Evolutionary conservation across 1,140 invertebrate genomes (phyloP).

Genomic region (Camponotus floridanus): DNA sequence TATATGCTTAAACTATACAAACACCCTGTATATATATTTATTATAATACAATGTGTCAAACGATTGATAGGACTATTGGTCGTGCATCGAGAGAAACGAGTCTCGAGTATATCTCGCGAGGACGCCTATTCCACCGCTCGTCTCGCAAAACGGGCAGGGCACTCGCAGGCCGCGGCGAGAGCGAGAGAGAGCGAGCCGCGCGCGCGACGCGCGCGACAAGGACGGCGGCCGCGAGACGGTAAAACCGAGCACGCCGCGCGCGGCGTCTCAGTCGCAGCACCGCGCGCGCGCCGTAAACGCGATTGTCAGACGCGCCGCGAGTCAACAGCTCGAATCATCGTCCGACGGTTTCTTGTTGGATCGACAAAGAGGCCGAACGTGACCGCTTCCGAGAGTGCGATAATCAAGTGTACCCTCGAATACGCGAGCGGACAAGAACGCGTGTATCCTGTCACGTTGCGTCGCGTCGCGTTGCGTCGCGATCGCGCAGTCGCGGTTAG

Average conservation of each 20-base stretch:
- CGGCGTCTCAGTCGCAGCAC: constrained; percentile 73
- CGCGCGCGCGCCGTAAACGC: constrained; percentile 68
- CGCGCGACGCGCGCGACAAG: neutral
- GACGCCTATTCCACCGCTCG: neutral
- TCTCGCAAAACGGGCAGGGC: constrained; percentile 11
- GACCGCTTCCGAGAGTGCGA: neutral
- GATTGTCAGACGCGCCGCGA: neutral
- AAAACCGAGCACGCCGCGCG: constrained; percentile 64
- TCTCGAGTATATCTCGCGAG: constrained; percentile 6
- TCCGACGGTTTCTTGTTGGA: neutral
- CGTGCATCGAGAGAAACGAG: constrained; percentile 3
- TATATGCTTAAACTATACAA: too few relatives aligned
- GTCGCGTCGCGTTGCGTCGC: neutral
- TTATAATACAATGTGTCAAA: neutral
- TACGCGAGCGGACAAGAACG: neutral
- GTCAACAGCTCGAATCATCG: neutral
- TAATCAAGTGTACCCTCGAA: neutral
- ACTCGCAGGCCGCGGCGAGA: neutral
- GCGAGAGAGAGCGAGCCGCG: neutral
- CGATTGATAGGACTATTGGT: neutral
- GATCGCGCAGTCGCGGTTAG: neutral
- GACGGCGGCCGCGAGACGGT: constrained; percentile 43
- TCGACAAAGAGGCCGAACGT: neutral
- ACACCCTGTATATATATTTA: too few relatives aligned
- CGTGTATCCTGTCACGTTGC: neutral